These are phyloP conservation scores for Eugnorisma glareosa DNA, from an alignment of 2,888 invertebrate species.

Conservation along the genomic window DNA sequence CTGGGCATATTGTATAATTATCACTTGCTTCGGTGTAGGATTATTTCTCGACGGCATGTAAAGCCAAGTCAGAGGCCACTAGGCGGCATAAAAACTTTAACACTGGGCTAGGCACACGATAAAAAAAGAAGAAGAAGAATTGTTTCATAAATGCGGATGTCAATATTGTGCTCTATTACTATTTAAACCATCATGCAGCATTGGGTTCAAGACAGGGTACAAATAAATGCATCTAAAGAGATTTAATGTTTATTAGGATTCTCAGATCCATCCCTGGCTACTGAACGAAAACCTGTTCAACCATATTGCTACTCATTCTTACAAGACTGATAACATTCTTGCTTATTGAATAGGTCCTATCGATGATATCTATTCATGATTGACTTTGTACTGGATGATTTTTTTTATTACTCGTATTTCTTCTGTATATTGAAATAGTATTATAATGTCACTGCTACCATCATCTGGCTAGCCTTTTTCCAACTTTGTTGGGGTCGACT, in stretches of 20 bases:
- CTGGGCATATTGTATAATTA: too few species aligned
- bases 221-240: background rate
- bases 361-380: constrained; percentile 54
- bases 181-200: background rate
- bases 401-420: background rate
- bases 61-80: too few species aligned
- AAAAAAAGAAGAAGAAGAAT: too few species aligned
- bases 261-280: constrained; percentile 61
- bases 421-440: background rate
- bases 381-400: constrained; percentile 6
- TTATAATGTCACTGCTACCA: background rate
- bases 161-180: background rate
- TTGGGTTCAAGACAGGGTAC: background rate
- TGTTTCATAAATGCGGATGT: background rate
- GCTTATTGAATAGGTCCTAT: constrained; percentile 78
- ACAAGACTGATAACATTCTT: constrained; percentile 74
- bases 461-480: background rate
- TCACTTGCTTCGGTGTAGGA: too few species aligned
- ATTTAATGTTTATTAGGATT: background rate
- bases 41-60: too few species aligned
- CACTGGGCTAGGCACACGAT: too few species aligned
- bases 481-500: too few species aligned
- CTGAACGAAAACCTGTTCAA: constrained; percentile 71
- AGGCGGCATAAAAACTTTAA: too few species aligned
- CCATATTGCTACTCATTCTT: constrained; percentile 73